Base-by-base conservation (phyloP, 2,888 invertebrate species). In the Temnothorax unifasciatus region DNA sequence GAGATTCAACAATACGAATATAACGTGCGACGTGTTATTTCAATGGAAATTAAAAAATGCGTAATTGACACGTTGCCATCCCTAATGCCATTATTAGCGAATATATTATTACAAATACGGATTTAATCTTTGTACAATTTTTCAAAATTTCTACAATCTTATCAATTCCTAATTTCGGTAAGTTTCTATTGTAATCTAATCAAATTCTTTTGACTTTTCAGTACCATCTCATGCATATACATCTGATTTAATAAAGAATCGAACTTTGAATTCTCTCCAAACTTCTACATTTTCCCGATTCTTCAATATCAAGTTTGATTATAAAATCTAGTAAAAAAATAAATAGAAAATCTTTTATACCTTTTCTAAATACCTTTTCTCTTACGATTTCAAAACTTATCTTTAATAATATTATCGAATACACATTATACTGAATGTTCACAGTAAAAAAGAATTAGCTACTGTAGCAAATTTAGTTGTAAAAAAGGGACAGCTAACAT, bases 111-210 rank as follows among this genome's bases (percentile, higher is more conserved):
- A 25, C 3, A 8, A 47, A 57, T 18, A 64, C 6, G 6, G 2
- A 52, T 69, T 73, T 34, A 44, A 44, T n/a, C n/a, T 68, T 13
- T 9, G 29, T 69, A n/a, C 25, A 77, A 77, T 44, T 69, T 68
- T 57, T 69, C n/a, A 50, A 21, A 29, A 66, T 64, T 21, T 75
- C 9, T 34, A 44, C 6, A 18, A 13, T 68, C n/a, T 68, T 41
- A 25, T 38, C 3, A 21, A 3, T 21, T 63, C 3, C 18, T 38
- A 59, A 59, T 57, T 18, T 74, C 13, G 25, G 38, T 6, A 38
- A 76, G 41, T 61, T 61, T 54, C 25, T 25, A 25, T 18, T 13
- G 38, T 38, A 25, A 71, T 15, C 21, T 38, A 15, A 71, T 71
- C 4, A 54, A 38, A 54, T 54, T 57, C 4, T 38, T 54, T 38